phyloP scores from a whole-genome alignment of 2,888 invertebrate genomes.

The Pterobdella sp. region DNA sequence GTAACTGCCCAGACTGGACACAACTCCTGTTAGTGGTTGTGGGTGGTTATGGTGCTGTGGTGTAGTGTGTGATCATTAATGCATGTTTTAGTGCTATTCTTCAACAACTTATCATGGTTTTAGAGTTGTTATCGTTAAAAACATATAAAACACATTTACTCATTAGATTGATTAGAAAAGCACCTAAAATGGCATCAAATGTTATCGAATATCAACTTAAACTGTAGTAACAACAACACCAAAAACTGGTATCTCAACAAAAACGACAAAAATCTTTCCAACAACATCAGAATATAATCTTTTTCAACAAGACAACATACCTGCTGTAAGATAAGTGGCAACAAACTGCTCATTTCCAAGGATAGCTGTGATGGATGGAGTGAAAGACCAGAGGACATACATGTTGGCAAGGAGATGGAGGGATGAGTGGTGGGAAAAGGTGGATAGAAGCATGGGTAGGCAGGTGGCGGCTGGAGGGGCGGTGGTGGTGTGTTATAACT shows the following conservation, averaged over 20 bases:
- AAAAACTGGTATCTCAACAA: no score
- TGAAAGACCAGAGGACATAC: constrained; percentile 72
- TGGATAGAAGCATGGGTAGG: constrained; percentile 83
- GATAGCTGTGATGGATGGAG: constrained; percentile 61
- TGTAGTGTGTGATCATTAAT: neutral
- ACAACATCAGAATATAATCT: no score
- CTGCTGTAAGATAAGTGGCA: constrained; percentile 79
- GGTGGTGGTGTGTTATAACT: no score
- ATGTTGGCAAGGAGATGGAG: constrained; percentile 86
- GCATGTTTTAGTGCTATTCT: no score
- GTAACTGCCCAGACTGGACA: constrained; percentile 77
- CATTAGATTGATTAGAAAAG: no score
- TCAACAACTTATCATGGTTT: no score
- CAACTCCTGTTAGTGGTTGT: constrained; percentile 56
- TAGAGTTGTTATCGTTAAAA: no score
- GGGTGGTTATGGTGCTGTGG: neutral
- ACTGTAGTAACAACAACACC: no score
- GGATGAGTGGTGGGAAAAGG: constrained; percentile 81
- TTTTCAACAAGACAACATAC: constrained; percentile 41
- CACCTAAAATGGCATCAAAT: no score
- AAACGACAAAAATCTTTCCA: no score
- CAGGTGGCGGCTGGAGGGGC: constrained; percentile 61
- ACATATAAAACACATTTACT: no score
- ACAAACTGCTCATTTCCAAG: constrained; percentile 86
- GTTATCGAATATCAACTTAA: no score